Conservation (phyloP, 2,113 vertebrate genomes). For the Fregata magnificens region DNA sequence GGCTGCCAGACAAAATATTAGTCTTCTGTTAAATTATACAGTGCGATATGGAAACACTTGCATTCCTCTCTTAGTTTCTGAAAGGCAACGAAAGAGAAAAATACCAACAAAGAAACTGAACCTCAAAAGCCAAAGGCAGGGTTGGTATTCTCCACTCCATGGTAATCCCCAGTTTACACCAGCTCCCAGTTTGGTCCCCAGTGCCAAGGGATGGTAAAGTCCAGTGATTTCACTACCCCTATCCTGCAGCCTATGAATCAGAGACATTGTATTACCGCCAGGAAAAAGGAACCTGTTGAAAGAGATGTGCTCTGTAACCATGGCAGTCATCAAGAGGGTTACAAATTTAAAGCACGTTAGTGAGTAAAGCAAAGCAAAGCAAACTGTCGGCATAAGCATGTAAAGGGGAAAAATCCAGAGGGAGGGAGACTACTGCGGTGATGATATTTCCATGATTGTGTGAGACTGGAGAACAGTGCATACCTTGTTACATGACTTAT, state of each 20-base stretch:
- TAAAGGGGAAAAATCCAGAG: slow-evolving; percentile 53
- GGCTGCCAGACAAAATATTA: slow-evolving; percentile 46
- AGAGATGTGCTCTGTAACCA: slow-evolving; percentile 57
- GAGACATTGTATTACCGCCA: neutral
- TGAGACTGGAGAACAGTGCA: slow-evolving; percentile 47
- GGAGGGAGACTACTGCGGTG: slow-evolving; percentile 4
- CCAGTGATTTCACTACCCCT: slow-evolving; percentile 4
- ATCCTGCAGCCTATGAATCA: slow-evolving; percentile 29
- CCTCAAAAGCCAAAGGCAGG: neutral
- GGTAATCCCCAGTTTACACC: neutral
- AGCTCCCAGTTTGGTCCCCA: neutral
- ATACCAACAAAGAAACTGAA: neutral
- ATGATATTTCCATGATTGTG: slow-evolving; percentile 31
- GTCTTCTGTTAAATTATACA: slow-evolving; percentile 37
- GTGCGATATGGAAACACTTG: neutral
- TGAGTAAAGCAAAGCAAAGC: slow-evolving; percentile 34
- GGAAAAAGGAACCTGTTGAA: slow-evolving; percentile 58
- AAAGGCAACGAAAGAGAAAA: slow-evolving; percentile 23
- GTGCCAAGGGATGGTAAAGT: neutral
- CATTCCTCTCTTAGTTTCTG: slow-evolving; percentile 3
- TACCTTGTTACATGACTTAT: slow-evolving; percentile 22
- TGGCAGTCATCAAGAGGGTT: slow-evolving; percentile 38
- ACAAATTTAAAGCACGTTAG: slow-evolving; percentile 43
- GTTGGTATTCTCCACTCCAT: neutral
- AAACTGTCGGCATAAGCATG: slow-evolving; percentile 24